Base-by-base conservation (phyloP, 2,113 vertebrate species). In the Neogobius melanostomus region DNA sequence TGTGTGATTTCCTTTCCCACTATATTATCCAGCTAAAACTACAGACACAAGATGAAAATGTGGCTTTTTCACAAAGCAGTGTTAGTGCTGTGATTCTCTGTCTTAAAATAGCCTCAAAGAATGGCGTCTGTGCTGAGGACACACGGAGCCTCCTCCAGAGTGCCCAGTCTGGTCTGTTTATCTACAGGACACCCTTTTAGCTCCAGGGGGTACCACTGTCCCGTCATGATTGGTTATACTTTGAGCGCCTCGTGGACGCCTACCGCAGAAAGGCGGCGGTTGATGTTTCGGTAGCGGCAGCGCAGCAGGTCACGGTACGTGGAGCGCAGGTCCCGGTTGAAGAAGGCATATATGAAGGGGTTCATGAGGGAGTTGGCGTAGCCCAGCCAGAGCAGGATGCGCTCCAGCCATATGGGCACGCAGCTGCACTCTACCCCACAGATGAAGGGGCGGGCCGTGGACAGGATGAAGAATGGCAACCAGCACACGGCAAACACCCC, bases 351-450 rank as follows among this genome's bases (percentile, higher is more conserved):
- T 71, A 94, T 94, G 74, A 94, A 93, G 28, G 93, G 93, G 80
- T 94, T 94, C 91, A 94, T 93, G 43, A 94, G 84, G 11, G 93
- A 94, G 88, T 94, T 94, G 71, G 93, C 91, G 5, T 94, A 94
- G 47, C 93, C 93, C 6, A 94, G 79, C 93, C 93, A 94, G 43
- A 94, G 88, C 52, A 94, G 87, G 8, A 86, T 92, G 76, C 93
- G 89, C 84, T 94, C 93, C 77, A 94, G 81, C 93, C 93, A 94
- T 63, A 94, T 91, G 68, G 93, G 93, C 67, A 94, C 87, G n/a
- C 93, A 94, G 89, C 93, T 94, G 75, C 93, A 94, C 87, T 91
- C 86, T 17, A 92, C 88, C 14, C 93, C 93, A 3, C 93, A 94
- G 73, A 94, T 90, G 56, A 94, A 94, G 9, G 93, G 93, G 69